Conservation (phyloP, 1,140 invertebrate genomes). For the Glomeris maerens region DNA sequence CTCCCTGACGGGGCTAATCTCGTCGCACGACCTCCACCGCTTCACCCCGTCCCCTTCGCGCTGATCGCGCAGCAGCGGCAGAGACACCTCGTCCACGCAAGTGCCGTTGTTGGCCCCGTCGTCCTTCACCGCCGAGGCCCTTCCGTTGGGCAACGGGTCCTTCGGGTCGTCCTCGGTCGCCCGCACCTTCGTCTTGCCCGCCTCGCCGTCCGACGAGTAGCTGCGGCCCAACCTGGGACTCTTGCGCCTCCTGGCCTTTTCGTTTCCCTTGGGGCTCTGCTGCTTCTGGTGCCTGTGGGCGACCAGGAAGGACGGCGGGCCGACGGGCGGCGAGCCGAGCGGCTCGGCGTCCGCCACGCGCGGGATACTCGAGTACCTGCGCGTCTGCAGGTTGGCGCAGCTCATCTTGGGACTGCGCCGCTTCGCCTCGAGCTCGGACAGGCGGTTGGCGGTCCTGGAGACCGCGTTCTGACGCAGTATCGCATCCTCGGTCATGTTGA, state of each 20-base stretch:
- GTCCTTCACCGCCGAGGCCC: neutral
- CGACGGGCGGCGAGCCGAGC: neutral
- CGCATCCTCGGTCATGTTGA: slow-evolving; percentile 17
- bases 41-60: neutral
- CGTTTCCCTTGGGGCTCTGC: neutral
- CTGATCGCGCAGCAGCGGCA: neutral
- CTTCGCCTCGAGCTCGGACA: slow-evolving; percentile 32
- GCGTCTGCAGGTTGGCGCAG: slow-evolving; percentile 49
- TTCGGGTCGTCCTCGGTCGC: too few species aligned
- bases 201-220: neutral
- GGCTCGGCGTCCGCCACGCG: neutral
- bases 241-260: neutral
- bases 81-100: too few species aligned
- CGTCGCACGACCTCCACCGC: slow-evolving; percentile 5
- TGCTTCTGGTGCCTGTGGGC: neutral
- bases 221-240: slow-evolving; percentile 1
- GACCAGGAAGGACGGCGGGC: neutral
- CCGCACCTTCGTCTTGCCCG: neutral
- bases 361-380: slow-evolving; percentile 11
- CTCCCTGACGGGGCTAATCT: neutral
- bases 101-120: neutral
- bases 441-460: slow-evolving; percentile 43
- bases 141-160: too few species aligned
- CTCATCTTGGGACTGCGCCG: slow-evolving; percentile 56
- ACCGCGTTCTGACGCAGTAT: slow-evolving; percentile 27